phyloP scores from a whole-genome alignment of 2,797 vertebrate genomes.

The Mallotus villosus region DNA sequence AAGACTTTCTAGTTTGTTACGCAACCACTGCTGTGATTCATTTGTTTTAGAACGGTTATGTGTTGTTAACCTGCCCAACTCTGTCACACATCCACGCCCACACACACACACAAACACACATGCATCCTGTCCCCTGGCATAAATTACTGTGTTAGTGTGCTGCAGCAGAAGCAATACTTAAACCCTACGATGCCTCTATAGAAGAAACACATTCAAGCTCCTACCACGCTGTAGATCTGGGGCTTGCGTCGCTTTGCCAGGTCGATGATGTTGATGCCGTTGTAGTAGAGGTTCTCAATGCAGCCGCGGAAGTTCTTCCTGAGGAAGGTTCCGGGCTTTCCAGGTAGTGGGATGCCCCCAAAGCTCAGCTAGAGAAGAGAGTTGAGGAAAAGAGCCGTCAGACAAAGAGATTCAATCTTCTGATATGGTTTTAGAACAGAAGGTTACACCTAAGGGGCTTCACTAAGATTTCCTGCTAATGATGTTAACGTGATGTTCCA shows the following conservation, averaged over 20 bases:
- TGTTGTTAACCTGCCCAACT: slow-evolving; percentile 22
- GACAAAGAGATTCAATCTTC: neutral
- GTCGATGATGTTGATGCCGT: slow-evolving; percentile 94
- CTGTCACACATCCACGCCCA: too few relatives aligned
- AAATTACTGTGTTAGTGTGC: slow-evolving; percentile 2
- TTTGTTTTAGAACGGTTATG: slow-evolving; percentile 22
- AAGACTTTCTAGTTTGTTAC: neutral
- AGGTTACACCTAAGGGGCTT: neutral
- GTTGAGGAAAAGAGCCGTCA: neutral
- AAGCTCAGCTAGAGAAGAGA: slow-evolving; percentile 86
- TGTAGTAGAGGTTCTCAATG: slow-evolving; percentile 98
- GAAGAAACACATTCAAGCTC: neutral
- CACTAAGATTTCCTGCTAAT: neutral
- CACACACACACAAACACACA: neutral
- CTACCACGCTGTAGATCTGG: slow-evolving; percentile 97
- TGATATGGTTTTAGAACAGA: neutral
- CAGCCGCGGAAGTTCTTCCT: slow-evolving; percentile 97
- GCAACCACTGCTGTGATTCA: neutral
- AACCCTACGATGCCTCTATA: neutral
- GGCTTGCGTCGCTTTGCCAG: slow-evolving; percentile 94
- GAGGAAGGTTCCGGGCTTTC: slow-evolving; percentile 94
- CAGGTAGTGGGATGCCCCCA: slow-evolving; percentile 93
- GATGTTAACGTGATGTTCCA: neutral
- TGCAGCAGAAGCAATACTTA: neutral
- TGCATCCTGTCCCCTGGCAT: slow-evolving; percentile 9